Percentiles rank a stretch among this genome's conserved stretches.
These are phyloP conservation scores for Rhodeus uyekii DNA, from an alignment of 2,797 vertebrate species.

Conservation along the genomic window DNA sequence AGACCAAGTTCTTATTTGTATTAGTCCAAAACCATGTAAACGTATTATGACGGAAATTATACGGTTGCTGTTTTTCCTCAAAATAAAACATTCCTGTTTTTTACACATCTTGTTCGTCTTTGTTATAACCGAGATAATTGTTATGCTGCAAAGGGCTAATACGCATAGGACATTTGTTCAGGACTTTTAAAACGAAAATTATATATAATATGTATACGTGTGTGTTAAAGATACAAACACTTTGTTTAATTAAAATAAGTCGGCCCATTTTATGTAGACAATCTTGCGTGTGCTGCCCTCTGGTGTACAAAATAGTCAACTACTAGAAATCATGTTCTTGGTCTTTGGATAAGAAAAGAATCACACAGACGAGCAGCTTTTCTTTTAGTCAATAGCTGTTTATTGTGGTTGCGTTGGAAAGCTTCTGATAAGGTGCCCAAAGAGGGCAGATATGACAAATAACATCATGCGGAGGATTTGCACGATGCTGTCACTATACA, in stretches of 20 bases:
- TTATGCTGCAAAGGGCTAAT: background rate
- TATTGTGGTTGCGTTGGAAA: slow-evolving; percentile 62
- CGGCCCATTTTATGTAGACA: background rate
- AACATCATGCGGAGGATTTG: slow-evolving; percentile 57
- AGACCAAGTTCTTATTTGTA: background rate
- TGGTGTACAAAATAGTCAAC: slow-evolving; percentile 27
- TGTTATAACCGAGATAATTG: background rate
- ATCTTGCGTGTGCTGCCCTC: slow-evolving; percentile 29
- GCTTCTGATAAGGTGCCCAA: slow-evolving; percentile 56
- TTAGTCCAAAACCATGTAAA: background rate
- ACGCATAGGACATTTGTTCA: background rate
- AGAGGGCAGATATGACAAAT: slow-evolving; percentile 42
- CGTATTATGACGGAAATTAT: background rate
- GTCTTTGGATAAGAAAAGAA: background rate
- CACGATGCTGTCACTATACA: slow-evolving; percentile 56
- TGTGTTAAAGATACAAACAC: background rate
- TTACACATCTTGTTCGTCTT: background rate
- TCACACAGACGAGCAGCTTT: slow-evolving; percentile 20
- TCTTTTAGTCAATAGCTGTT: slow-evolving; percentile 55
- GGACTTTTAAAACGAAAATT: background rate
- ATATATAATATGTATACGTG: background rate
- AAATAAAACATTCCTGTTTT: background rate
- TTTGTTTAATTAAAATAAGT: background rate
- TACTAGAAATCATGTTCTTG: background rate
- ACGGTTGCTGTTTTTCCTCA: background rate